Evolutionary conservation across 2,888 invertebrate genomes (phyloP).

Genomic region (Cheilosia vulpina): DNA sequence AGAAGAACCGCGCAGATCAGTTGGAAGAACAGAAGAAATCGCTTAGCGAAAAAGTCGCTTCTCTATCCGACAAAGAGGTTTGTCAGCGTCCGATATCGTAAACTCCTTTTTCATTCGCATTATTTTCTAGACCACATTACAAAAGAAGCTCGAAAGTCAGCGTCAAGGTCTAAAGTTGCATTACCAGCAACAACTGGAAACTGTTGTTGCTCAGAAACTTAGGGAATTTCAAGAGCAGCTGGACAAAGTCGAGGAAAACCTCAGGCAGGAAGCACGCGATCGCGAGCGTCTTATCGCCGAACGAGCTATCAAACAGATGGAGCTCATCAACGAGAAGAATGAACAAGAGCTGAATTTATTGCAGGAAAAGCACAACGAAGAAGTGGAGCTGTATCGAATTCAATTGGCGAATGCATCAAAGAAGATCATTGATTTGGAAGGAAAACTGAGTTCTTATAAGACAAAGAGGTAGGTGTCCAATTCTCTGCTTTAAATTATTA

Average conservation of each 20-base stretch:
- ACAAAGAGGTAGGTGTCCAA: slow-evolving; percentile 79
- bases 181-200: slow-evolving; percentile 92
- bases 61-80: slow-evolving; percentile 86
- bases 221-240: slow-evolving; percentile 91
- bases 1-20: slow-evolving; percentile 83
- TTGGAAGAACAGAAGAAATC: slow-evolving; percentile 86
- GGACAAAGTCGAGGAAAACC: slow-evolving; percentile 87
- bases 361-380: slow-evolving; percentile 91
- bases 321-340: slow-evolving; percentile 89
- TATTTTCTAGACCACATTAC: slow-evolving; percentile 84
- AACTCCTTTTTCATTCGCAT: slow-evolving; percentile 9
- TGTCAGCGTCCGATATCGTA: not conserved
- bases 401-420: slow-evolving; percentile 89
- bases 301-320: slow-evolving; percentile 89
- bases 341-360: slow-evolving; percentile 89
- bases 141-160: slow-evolving; percentile 86
- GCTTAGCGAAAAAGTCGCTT: slow-evolving; percentile 84
- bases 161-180: slow-evolving; percentile 88
- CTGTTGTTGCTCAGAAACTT: slow-evolving; percentile 90
- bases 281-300: slow-evolving; percentile 88
- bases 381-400: slow-evolving; percentile 89
- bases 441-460: slow-evolving; percentile 83
- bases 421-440: slow-evolving; percentile 87
- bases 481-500: not conserved
- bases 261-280: slow-evolving; percentile 87